Evolutionary conservation across 2,888 invertebrate species (phyloP), one percentile per base, ranked within the genome.

Genomic region (Escarpia spicata): DNA sequence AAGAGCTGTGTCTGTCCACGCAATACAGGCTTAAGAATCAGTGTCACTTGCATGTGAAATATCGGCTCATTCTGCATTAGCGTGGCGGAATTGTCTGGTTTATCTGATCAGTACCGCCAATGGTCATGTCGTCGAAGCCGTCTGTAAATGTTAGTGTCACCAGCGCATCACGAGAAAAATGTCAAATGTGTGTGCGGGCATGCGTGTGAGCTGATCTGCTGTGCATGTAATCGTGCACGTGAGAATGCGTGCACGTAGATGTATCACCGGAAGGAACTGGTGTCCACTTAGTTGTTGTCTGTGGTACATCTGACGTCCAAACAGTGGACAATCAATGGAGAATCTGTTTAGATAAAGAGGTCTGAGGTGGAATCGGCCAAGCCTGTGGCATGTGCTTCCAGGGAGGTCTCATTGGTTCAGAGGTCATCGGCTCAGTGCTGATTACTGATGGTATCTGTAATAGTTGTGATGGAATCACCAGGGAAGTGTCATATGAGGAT

Each of bases 361-460:
- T 75, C 19, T 6, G 26, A 75, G 26, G 1, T 4, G 3, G 26
- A 6, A 75, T 6, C 75, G 19, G 75, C 26, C 75, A 75, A 26
- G 4, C 75, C 75, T 19, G 75, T 75, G 75, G 6, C 19, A 6
- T 75, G n/a, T 26, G 19, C 75, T 6, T 75, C 75, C n/a, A n/a
- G 75, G 19, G 26, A 75, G 26, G 52, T 52, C 52, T 9, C 52
- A 52, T 15, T 52, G 52, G 75, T 75, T 75, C 75, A 75, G 26
- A 75, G 75, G 19, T 75, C 75, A 19, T 75, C 26, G 15, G 26
- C 75, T 75, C 75, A 2, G 1, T 75, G 12, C 26, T 26, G n/a
- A 75, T 75, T n/a, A 75, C 75, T 75, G 75, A 75, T 75, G 75
- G 75, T 75, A 75, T 75, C 75, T 75, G 75, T 75, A n/a, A 75